Base-by-base conservation (phyloP, 2,888 invertebrate genomes). In the Pyrgus malvae region DNA sequence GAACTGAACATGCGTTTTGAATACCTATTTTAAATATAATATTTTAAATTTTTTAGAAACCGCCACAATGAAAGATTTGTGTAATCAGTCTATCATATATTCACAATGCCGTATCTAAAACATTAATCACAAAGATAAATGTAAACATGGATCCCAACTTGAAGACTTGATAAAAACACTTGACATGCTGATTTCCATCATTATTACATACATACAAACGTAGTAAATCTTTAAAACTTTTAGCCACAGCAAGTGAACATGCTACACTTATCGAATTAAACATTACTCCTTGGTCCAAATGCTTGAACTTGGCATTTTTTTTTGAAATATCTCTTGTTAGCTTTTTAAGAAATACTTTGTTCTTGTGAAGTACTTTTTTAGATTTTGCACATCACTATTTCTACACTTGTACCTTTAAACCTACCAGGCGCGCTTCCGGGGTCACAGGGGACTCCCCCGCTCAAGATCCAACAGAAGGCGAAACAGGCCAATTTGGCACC, bases 241-340 rank as follows among this genome's bases (percentile, higher is more conserved):
- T 70, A 76, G 80, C 76, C 72, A 72, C 78, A 84, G 87, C 86
- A 67, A 76, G 83, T 83, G 84, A 82, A 76, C 81, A 80, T 81
- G 80, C 85, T 84, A 86, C 72, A 80, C 85, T 85, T 86, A 85
- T 73, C 77, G 70, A 70, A 64, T 65, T 46, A 53, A 38, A 78
- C 68, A 67, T 71, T 76, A 76, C 72, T 80, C 83, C 83, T 89
- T 88, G 89, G 89, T 88, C 89, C 88, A 82, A 53, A 82, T 81
- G 84, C 84, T 79, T 83, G 68, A 76, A 38, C 19, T 38, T 38
- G 38, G 16, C 6, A 19, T 19, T 84, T 83, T 19, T 84, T 83
- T 84, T 86, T 68, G 78, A 78, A 81, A 80, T 78, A 80, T 42
- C 19, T 29, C 14, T 29, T 31, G 11, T 14, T 35, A 35, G 23